Percentiles rank a stretch among this genome's conserved stretches.
Conservation (phyloP, 1,140 invertebrate species). For the Anadara kagoshimensis region DNA sequence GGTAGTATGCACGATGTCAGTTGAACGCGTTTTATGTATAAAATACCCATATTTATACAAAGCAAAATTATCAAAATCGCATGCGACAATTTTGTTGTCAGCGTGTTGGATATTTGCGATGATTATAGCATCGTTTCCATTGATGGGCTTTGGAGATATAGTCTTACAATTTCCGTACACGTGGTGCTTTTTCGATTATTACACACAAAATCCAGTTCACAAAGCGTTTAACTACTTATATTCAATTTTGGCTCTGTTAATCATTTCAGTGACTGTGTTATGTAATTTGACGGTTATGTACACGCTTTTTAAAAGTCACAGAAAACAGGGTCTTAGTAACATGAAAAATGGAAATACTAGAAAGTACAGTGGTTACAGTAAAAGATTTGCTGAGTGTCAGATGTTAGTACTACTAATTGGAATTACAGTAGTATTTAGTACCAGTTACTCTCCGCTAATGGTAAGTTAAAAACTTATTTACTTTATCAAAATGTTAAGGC, state of each 20-base stretch:
- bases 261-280: conserved; percentile 62
- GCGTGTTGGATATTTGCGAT: conserved; percentile 65
- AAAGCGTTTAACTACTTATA: conserved; percentile 65
- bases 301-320: conserved; percentile 60
- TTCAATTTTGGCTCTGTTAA: conserved; percentile 58
- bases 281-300: conserved; percentile 69
- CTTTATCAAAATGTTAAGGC: no score
- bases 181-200: conserved; percentile 74
- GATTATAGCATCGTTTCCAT: conserved; percentile 68
- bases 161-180: conserved; percentile 69
- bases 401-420: conserved; percentile 73
- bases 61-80: conserved; percentile 63
- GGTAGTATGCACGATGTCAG: conserved; percentile 72
- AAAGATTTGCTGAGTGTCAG: conserved; percentile 72
- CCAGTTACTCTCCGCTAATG: conserved; percentile 73
- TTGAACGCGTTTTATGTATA: conserved; percentile 72
- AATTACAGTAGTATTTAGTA: conserved; percentile 72
- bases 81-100: conserved; percentile 62
- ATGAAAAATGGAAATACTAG: conserved; percentile 43
- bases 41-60: conserved; percentile 72
- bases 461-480: conserved; percentile 51
- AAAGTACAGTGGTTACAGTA: conserved; percentile 54
- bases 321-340: conserved; percentile 50
- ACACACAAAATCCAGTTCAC: conserved; percentile 49
- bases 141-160: conserved; percentile 70